phyloP scores from a whole-genome alignment of 2,113 vertebrate species.

The Peromyscus leucopus region DNA sequence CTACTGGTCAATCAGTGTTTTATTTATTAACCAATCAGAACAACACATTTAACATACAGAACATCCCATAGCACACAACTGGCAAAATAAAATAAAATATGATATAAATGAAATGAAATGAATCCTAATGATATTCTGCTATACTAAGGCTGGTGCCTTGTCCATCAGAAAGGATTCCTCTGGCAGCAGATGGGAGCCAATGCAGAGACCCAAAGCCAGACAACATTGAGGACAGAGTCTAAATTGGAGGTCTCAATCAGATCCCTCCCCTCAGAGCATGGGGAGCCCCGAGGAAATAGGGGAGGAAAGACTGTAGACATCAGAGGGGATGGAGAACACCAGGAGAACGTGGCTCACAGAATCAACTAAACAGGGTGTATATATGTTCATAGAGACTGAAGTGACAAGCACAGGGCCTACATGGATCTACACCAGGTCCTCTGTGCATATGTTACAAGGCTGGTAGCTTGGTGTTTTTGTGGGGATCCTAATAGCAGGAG shows the following conservation, averaged over 20 bases:
- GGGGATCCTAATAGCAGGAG: background rate
- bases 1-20: no score
- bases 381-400: background rate
- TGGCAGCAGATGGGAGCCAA: background rate
- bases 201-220: background rate
- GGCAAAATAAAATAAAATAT: background rate
- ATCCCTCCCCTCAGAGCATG: no score
- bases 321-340: background rate
- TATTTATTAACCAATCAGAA: no score
- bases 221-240: background rate
- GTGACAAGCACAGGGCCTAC: accelerated
- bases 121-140: background rate
- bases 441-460: background rate
- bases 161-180: background rate
- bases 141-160: background rate
- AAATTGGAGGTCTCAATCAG: background rate
- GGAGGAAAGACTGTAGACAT: no score
- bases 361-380: background rate
- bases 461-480: background rate
- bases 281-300: background rate
- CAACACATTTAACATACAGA: no score
- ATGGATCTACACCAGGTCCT: background rate
- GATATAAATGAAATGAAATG: background rate
- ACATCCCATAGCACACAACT: background rate
- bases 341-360: background rate